phyloP scores from a whole-genome alignment of 2,888 invertebrate species.

The Eilema sororculum region DNA sequence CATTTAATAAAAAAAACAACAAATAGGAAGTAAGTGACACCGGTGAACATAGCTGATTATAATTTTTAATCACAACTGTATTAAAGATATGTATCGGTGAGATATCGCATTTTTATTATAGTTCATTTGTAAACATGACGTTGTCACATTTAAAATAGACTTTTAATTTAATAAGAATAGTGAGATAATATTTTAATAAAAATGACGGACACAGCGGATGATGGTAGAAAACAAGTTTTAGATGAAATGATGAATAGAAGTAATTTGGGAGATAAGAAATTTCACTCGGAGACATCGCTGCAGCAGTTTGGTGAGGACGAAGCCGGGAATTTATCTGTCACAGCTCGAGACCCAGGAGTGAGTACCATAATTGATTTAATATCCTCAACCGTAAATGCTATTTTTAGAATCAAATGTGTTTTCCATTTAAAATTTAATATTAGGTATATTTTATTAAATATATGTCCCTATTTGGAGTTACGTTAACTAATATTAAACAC shows the following conservation, averaged over 20 bases:
- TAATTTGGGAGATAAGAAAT: slow-evolving; percentile 76
- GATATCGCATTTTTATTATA: slow-evolving; percentile 71
- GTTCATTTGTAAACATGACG: slow-evolving; percentile 70
- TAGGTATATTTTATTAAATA: no score
- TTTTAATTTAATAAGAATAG: slow-evolving; percentile 5
- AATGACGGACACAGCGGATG: slow-evolving; percentile 64
- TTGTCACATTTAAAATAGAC: slow-evolving; percentile 23
- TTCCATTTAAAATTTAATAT: no score
- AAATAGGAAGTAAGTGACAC: slow-evolving; percentile 43
- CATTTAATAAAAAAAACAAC: slow-evolving; percentile 8
- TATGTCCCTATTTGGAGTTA: no score
- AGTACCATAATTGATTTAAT: slow-evolving; percentile 40
- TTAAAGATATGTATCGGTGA: slow-evolving; percentile 61
- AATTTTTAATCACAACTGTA: slow-evolving; percentile 58
- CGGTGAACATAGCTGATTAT: slow-evolving; percentile 51
- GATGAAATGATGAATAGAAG: slow-evolving; percentile 72
- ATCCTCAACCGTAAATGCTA: neutral
- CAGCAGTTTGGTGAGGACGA: slow-evolving; percentile 72
- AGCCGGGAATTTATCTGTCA: slow-evolving; percentile 49
- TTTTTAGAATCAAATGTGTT: no score
- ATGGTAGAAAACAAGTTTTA: slow-evolving; percentile 61
- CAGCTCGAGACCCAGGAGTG: slow-evolving; percentile 72
- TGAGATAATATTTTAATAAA: slow-evolving; percentile 34
- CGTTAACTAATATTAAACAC: no score
- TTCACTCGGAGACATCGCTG: slow-evolving; percentile 79